A percentile compares a stretch with the other conserved stretches of the same genome.
Conservation (phyloP, 2,888 invertebrate species). For the Sphaerophoria taeniata region DNA sequence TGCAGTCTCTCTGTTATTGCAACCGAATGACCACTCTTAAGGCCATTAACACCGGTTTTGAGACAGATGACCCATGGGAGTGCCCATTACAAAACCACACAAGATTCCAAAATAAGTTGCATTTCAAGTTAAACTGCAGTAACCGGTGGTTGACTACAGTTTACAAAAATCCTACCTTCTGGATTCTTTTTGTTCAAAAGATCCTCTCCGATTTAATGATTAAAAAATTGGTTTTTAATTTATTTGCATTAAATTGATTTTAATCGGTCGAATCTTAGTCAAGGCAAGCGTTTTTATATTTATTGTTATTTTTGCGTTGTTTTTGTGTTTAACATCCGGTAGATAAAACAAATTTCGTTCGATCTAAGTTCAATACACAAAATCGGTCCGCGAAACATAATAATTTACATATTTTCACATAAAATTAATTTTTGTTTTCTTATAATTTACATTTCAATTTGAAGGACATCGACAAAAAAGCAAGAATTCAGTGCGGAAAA, state of each 20-base stretch:
- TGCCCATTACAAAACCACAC: constrained; percentile 51
- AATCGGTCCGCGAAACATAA: constrained; percentile 2
- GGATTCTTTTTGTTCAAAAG: too few species aligned
- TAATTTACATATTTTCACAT: constrained; percentile 15
- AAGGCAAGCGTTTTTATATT: constrained; percentile 47
- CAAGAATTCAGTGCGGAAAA: not conserved
- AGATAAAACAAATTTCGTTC: constrained; percentile 10
- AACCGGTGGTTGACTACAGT: constrained; percentile 32
- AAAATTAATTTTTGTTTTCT: constrained; percentile 2
- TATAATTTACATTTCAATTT: constrained; percentile 29
- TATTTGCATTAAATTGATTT: not conserved
- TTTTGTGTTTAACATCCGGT: constrained; percentile 22
- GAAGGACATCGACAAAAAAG: constrained; percentile 5
- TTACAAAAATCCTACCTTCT: constrained; percentile 8
- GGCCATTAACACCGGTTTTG: constrained; percentile 56
- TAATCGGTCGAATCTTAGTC: constrained; percentile 24
- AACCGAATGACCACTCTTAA: constrained; percentile 47
- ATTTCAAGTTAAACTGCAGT: constrained; percentile 42
- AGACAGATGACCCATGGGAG: constrained; percentile 35
- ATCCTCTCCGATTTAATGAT: not conserved
- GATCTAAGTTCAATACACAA: not conserved
- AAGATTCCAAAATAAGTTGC: constrained; percentile 22
- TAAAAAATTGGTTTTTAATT: not conserved
- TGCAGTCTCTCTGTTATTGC: not conserved
- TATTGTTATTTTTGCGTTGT: too few species aligned